phyloP scores from a whole-genome alignment of 1,140 invertebrate genomes.

The Antheraea mylitta region DNA sequence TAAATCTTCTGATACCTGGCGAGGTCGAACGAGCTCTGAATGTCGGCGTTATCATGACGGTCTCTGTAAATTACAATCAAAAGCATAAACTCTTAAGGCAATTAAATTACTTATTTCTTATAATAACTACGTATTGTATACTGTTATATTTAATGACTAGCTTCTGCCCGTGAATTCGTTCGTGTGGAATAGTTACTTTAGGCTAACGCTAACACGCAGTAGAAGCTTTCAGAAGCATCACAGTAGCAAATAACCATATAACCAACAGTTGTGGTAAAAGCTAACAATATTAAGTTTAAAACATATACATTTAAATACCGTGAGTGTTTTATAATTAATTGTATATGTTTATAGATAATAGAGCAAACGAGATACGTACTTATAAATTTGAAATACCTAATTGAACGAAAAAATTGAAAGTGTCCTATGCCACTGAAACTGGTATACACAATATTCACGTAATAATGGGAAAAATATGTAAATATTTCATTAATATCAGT shows the following conservation, averaged over 20 bases:
- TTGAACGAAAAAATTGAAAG: too few species aligned
- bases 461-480: too few species aligned
- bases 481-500: too few species aligned
- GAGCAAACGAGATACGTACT: too few species aligned
- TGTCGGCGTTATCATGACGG: constrained; percentile 86
- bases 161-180: too few species aligned
- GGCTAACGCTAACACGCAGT: too few species aligned
- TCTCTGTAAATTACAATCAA: constrained; percentile 81
- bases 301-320: neutral
- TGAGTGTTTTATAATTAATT: neutral
- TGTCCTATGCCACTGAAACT: too few species aligned
- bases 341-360: neutral
- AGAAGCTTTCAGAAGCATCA: too few species aligned
- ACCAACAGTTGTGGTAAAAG: neutral
- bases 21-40: constrained; percentile 87
- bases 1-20: constrained; percentile 81
- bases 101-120: neutral
- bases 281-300: neutral
- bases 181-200: too few species aligned
- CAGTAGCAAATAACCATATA: too few species aligned
- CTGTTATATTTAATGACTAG: neutral
- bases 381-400: too few species aligned
- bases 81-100: constrained; percentile 14
- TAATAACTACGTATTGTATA: neutral
- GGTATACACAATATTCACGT: too few species aligned